Conservation (phyloP, 2,888 invertebrate species). For the Macaria notata region DNA sequence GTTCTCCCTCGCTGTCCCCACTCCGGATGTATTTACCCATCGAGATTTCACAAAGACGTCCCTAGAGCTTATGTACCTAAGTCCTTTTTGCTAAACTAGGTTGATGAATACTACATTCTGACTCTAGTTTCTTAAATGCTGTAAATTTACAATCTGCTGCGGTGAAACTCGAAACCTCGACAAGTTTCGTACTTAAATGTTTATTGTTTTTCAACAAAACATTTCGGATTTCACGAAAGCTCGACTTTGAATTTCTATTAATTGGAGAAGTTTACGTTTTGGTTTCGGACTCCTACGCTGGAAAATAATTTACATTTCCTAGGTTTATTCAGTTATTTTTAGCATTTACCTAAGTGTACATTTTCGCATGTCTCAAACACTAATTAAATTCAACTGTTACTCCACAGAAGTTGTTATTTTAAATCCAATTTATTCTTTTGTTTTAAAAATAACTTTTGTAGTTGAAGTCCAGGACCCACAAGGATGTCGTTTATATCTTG, state of each 20-base stretch:
- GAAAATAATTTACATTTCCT: not conserved
- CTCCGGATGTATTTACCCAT: slow-evolving; percentile 48
- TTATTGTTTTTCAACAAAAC: slow-evolving; percentile 18
- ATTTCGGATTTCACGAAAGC: slow-evolving; percentile 14
- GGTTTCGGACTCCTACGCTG: slow-evolving; percentile 1
- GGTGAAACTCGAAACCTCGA: slow-evolving; percentile 11
- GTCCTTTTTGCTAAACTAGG: slow-evolving; percentile 15
- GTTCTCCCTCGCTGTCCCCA: slow-evolving; percentile 50
- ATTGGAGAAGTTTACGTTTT: slow-evolving; percentile 22
- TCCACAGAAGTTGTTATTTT: no score
- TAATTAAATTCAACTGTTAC: no score
- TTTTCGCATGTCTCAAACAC: no score
- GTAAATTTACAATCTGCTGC: slow-evolving; percentile 7
- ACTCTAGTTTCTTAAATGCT: not conserved
- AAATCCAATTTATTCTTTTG: no score
- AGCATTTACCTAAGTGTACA: no score
- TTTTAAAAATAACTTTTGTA: no score
- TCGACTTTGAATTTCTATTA: slow-evolving; percentile 23
- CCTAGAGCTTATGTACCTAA: slow-evolving; percentile 34
- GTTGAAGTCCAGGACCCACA: slow-evolving; percentile 7
- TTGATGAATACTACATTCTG: not conserved
- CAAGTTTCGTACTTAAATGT: slow-evolving; percentile 7
- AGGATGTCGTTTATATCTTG: slow-evolving; percentile 31
- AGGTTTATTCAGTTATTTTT: no score
- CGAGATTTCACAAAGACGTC: slow-evolving; percentile 45